Percentiles rank a stretch among this genome's conserved stretches.
phyloP scores from a whole-genome alignment of 2,113 vertebrate species.

The Calypte anna region DNA sequence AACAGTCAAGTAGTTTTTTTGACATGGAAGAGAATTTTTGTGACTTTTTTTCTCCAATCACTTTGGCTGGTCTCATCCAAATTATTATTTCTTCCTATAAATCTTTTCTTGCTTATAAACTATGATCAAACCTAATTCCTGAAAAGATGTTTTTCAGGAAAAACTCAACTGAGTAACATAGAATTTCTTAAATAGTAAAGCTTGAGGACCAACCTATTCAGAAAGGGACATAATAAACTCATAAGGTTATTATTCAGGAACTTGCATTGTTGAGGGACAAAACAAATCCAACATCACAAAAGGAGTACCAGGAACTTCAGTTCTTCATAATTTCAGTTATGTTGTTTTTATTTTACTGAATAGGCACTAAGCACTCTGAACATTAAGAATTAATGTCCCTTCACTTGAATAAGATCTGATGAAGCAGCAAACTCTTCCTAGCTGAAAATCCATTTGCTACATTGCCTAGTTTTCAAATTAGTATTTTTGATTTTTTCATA shows the following conservation, averaged over 20 bases:
- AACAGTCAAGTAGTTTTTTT: not conserved
- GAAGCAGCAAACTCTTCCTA: not conserved
- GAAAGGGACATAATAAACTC: not conserved
- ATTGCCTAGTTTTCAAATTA: not conserved
- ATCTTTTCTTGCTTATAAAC: not conserved
- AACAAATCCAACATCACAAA: not conserved
- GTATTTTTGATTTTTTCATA: rapidly evolving
- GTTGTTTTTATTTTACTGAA: not conserved
- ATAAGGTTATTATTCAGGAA: not conserved
- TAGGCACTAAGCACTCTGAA: not conserved
- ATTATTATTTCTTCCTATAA: not conserved
- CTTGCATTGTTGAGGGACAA: not conserved
- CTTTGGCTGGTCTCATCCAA: not conserved
- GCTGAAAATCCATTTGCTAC: not conserved
- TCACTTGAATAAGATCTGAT: not conserved
- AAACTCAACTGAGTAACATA: not conserved
- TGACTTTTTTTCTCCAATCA: not conserved
- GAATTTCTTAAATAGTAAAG: not conserved
- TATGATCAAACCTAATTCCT: rapidly evolving
- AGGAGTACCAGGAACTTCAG: not conserved
- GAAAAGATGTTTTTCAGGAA: not conserved
- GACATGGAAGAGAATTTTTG: not conserved
- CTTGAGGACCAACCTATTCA: not conserved
- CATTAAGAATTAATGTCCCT: not conserved
- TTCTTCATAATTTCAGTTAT: not conserved